Evolutionary conservation across 2,113 vertebrate species (phyloP).

Genomic region (Melanocharis versteri): DNA sequence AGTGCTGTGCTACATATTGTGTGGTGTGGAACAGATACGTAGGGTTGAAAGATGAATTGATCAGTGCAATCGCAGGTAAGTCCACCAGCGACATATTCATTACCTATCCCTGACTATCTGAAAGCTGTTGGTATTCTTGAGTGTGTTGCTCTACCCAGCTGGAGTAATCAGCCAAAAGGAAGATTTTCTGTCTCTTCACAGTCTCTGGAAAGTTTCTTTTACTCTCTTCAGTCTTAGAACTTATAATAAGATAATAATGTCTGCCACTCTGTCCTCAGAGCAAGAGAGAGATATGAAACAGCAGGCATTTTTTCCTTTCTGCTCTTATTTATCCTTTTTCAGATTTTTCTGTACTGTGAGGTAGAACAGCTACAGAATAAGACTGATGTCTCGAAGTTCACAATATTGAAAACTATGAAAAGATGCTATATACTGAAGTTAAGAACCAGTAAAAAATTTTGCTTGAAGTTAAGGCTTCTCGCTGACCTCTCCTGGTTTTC

Average conservation of each 20-base stretch:
- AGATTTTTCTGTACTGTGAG: not conserved
- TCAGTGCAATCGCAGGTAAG: not conserved
- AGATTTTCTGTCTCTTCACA: not conserved
- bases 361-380: not conserved
- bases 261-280: not conserved
- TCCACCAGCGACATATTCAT: not conserved
- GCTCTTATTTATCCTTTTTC: not conserved
- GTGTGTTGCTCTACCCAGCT: not conserved
- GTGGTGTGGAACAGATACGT: not conserved
- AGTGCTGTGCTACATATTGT: not conserved
- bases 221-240: not conserved
- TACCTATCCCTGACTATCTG: not conserved
- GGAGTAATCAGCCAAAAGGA: not conserved
- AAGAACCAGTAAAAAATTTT: not conserved
- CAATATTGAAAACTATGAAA: not conserved
- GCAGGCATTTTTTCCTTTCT: not conserved
- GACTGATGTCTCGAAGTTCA: not conserved
- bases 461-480: not conserved
- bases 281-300: not conserved
- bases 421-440: not conserved
- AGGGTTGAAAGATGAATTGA: not conserved
- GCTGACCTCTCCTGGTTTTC: not conserved
- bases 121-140: not conserved
- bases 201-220: not conserved
- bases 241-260: not conserved